phyloP scores from a whole-genome alignment of 2,113 vertebrate genomes.

The Thomomys bottae region DNA sequence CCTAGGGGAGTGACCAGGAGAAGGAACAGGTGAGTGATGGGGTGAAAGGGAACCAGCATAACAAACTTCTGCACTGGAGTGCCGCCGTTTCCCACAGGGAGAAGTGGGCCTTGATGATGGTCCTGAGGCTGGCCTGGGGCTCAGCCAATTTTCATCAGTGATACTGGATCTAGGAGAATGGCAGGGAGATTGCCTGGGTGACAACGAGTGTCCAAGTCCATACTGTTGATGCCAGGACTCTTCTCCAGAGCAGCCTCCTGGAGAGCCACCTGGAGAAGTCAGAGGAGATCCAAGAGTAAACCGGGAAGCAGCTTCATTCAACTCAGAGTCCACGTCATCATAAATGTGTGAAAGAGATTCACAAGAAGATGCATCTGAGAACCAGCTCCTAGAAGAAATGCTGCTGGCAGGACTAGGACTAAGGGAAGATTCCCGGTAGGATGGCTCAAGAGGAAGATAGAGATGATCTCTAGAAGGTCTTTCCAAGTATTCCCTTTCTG shows the following conservation, averaged over 20 bases:
- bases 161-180: constrained; percentile 98
- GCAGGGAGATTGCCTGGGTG: constrained; percentile 95
- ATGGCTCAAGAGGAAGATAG: constrained; percentile 97
- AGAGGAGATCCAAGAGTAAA: constrained; percentile 96
- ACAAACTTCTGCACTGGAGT: constrained; percentile 98
- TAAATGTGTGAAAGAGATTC: constrained; percentile 98
- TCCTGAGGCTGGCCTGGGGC: constrained; percentile 94
- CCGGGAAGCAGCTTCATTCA: constrained; percentile 97
- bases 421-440: constrained; percentile 95
- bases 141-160: constrained; percentile 99
- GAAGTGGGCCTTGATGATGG: constrained; percentile 97
- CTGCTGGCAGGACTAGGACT: constrained; percentile 98
- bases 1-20: constrained; percentile 96
- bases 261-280: constrained; percentile 94
- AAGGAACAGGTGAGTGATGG: constrained; percentile 96
- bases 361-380: constrained; percentile 98
- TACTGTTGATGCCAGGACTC: constrained; percentile 93
- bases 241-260: constrained; percentile 90
- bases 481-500: constrained; percentile 94
- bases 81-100: constrained; percentile 96
- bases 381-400: constrained; percentile 97
- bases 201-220: constrained; percentile 91
- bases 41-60: constrained; percentile 93
- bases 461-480: constrained; percentile 97
- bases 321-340: constrained; percentile 97